phyloP scores from a whole-genome alignment of 2,113 vertebrate species.

The Falcunculus frontatus region DNA sequence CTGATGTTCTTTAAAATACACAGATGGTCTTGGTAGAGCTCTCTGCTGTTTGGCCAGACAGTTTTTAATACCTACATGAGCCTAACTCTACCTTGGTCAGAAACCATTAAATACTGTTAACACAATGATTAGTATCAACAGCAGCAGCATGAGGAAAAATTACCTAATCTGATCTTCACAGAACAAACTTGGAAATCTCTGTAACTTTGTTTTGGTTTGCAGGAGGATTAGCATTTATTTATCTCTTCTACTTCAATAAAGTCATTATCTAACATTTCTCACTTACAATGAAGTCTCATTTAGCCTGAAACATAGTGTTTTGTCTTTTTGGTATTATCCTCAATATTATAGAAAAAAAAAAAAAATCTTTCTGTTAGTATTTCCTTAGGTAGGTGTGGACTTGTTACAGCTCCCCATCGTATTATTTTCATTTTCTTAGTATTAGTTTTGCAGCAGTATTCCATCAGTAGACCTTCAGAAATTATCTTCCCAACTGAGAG shows the following conservation, averaged over 20 bases:
- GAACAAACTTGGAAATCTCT: background rate
- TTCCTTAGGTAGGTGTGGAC: background rate
- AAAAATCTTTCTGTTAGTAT: background rate
- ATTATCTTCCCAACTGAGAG: background rate
- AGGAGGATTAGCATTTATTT: background rate
- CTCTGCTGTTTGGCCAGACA: background rate
- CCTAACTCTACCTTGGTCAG: background rate
- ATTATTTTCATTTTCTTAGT: background rate
- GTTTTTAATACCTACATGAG: background rate
- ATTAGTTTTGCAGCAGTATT: background rate
- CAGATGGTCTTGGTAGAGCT: background rate
- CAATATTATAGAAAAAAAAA: background rate
- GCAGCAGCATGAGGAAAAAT: background rate
- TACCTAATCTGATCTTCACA: background rate
- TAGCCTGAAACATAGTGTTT: background rate
- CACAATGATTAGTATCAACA: background rate
- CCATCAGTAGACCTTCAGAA: background rate
- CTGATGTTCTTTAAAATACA: background rate
- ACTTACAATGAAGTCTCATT: background rate
- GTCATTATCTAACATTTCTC: background rate
- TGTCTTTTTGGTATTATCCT: background rate
- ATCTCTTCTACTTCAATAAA: background rate
- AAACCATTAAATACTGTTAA: background rate
- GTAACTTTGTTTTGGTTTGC: background rate
- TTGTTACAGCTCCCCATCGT: background rate